Conservation (phyloP, 1,140 invertebrate species). For the Hermetia illucens region DNA sequence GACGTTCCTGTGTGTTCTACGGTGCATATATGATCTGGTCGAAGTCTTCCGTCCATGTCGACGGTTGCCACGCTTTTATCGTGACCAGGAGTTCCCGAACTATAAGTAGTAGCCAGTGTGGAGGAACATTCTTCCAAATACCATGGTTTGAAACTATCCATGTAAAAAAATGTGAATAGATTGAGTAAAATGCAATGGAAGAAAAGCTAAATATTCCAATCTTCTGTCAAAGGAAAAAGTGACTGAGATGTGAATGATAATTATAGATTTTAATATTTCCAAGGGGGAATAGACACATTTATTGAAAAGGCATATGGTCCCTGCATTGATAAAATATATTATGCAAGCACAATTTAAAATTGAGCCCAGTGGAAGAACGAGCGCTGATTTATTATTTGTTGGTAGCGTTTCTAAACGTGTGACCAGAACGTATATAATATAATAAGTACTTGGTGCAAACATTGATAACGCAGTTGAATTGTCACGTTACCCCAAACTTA, state of each 20-base stretch:
- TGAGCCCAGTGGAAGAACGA: not conserved
- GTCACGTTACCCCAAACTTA: no score
- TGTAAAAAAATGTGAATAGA: no score
- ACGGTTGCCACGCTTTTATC: constrained; percentile 91
- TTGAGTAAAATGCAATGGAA: not conserved
- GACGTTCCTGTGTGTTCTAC: constrained; percentile 86
- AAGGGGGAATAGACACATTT: no score
- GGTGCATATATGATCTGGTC: constrained; percentile 74
- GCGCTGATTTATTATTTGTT: not conserved
- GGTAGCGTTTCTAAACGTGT: no score
- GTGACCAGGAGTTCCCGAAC: constrained; percentile 82
- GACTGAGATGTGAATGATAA: no score
- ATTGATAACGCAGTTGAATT: no score
- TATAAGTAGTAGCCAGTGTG: constrained; percentile 90
- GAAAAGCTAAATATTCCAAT: no score
- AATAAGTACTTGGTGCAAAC: no score
- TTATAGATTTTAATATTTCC: no score
- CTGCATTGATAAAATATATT: not conserved
- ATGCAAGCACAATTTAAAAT: not conserved
- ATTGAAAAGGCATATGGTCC: not conserved
- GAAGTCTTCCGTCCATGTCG: constrained; percentile 80
- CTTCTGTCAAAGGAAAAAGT: no score
- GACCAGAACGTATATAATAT: no score
- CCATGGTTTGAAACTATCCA: constrained; percentile 84
- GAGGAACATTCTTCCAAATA: constrained; percentile 97